Percentiles rank a stretch among this genome's conserved stretches.
These are phyloP conservation scores for Stenodema calcarata DNA, from an alignment of 2,888 invertebrate genomes.

Conservation along the genomic window DNA sequence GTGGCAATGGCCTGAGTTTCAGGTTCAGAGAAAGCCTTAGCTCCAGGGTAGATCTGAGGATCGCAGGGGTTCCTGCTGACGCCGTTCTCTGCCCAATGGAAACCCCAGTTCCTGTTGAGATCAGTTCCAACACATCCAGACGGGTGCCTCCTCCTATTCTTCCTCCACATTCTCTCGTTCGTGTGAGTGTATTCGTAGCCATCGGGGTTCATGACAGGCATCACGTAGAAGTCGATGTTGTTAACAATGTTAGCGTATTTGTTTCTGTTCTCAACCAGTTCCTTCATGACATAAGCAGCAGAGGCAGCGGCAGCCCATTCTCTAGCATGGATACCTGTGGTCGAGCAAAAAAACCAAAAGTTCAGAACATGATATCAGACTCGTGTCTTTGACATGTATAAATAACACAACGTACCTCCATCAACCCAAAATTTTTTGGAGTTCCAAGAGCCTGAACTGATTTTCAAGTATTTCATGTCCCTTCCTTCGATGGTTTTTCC, in stretches of 20 bases:
- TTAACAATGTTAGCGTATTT: conserved; percentile 71
- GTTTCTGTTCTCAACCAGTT: conserved; percentile 73
- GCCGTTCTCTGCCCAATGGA: conserved; percentile 61
- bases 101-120: conserved; percentile 84
- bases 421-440: conserved; percentile 64
- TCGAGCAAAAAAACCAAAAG: background rate
- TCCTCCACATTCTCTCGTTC: conserved; percentile 70
- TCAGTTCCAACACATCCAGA: conserved; percentile 74
- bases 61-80: conserved; percentile 64
- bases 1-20: conserved; percentile 62
- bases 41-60: conserved; percentile 62
- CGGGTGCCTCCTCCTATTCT: conserved; percentile 60
- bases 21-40: conserved; percentile 62
- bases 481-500: conserved; percentile 78
- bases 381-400: background rate
- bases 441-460: conserved; percentile 57
- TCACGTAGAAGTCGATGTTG: conserved; percentile 65
- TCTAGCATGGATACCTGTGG: conserved; percentile 77
- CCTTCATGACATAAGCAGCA: conserved; percentile 76
- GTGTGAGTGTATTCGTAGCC: conserved; percentile 86
- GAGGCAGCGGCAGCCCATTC: conserved; percentile 88
- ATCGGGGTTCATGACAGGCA: conserved; percentile 69
- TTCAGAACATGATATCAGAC: background rate
- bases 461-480: conserved; percentile 70
- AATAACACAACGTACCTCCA: conserved; percentile 59